Base-by-base conservation (phyloP, 2,888 invertebrate genomes). In the Stegophylla sp. region DNA sequence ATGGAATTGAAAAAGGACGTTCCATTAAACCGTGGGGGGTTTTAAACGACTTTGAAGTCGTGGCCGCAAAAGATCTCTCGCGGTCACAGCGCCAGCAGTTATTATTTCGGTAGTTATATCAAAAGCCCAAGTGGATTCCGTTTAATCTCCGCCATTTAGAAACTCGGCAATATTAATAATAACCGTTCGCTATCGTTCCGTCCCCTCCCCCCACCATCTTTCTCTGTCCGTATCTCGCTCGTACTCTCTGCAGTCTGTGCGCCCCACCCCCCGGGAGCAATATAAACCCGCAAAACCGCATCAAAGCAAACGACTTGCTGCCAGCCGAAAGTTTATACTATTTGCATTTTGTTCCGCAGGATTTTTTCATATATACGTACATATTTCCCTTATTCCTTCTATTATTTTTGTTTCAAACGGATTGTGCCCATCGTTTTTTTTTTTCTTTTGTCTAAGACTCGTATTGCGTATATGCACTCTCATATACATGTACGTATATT, bases 41-140 rank as follows among this genome's bases (percentile, higher is more conserved):
- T 76, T 66, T 66, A 76, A 76, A 76, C 75, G 75, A 76, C 75
- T 76, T 66, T 66, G 75, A 76, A 76, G 66, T 75, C 64, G 64
- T 23, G 63, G 64, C 20, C 64, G 64, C 74, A 51, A 64, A 64
- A 64, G 75, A 51, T 74, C 51, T 74, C 74, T 74, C 63, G 51
- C 75, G 64, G 64, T 75, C 75, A 63, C 61, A 48, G 61, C 48
- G 34, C 63, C 45, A 23, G 74, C 43, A 43, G 53, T 76, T 76
- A 76, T 76, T 76, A 76, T 66, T 66, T 53, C 53, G 66, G 75
- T 53, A 66, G 75, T 64, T 64, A 51, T 75, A 75, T 75, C 75
- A 43, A 76, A 76, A 53, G 64, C 75, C n/a, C 43, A 13, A 7
- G 41, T 13, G 53, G 26, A 66, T 66, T 66, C 23, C 13, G 75